Conservation (phyloP, 2,797 vertebrate genomes). For the Champsocephalus gunnari region DNA sequence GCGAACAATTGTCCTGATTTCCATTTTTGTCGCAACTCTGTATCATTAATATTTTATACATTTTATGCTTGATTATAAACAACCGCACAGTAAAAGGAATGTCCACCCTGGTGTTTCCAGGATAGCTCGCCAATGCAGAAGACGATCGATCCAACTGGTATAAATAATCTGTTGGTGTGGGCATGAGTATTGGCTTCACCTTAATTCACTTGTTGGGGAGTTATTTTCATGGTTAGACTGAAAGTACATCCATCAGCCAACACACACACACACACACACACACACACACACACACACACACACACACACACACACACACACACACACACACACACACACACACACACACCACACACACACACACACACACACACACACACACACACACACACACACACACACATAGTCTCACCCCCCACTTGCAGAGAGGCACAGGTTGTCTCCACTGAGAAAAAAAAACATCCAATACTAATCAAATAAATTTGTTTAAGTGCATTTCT, state of each 20-base stretch:
- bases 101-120: constrained; percentile 8
- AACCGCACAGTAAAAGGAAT: constrained; percentile 28
- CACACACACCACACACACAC: constrained; percentile 26
- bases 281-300: constrained; percentile 23
- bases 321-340: no score
- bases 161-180: constrained; percentile 59
- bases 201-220: constrained; percentile 66
- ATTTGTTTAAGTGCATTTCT: constrained; percentile 77
- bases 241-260: constrained; percentile 54
- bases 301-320: constrained; percentile 21
- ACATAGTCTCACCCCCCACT: constrained; percentile 14
- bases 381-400: constrained; percentile 18
- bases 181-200: constrained; percentile 57
- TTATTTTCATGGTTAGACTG: constrained; percentile 65
- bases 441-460: constrained; percentile 48
- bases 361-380: neutral
- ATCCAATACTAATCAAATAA: constrained; percentile 79
- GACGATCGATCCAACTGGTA: constrained; percentile 62
- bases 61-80: constrained; percentile 22
- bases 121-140: constrained; percentile 50
- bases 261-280: constrained; percentile 25
- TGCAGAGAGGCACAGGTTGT: constrained; percentile 25
- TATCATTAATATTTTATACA: neutral
- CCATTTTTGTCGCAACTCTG: neutral
- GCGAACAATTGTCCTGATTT: no score